phyloP scores from a whole-genome alignment of 2,888 invertebrate genomes.

The Smittia sp. region DNA sequence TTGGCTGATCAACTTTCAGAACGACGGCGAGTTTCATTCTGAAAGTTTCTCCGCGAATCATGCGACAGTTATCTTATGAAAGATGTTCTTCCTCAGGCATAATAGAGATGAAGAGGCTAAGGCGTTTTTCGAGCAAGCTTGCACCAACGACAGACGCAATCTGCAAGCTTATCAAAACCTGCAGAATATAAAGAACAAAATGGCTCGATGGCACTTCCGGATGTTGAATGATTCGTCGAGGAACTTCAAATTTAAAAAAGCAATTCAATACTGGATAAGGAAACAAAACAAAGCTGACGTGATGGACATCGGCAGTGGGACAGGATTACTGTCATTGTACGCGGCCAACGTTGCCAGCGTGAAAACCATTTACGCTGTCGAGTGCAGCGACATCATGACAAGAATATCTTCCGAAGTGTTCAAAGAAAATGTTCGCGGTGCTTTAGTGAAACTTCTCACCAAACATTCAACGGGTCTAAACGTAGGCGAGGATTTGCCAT shows the following conservation, averaged over 20 bases:
- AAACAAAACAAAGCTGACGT: slow-evolving; percentile 57
- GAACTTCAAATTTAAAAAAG: slow-evolving; percentile 64
- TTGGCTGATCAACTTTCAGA: slow-evolving; percentile 34
- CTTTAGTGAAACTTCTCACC: slow-evolving; percentile 56
- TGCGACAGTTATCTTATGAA: slow-evolving; percentile 16
- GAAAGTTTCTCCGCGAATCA: slow-evolving; percentile 34
- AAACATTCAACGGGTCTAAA: slow-evolving; percentile 61
- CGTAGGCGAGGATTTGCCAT: slow-evolving; percentile 54
- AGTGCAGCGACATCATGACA: slow-evolving; percentile 63
- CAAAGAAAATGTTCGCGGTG: slow-evolving; percentile 52
- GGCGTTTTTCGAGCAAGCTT: slow-evolving; percentile 58
- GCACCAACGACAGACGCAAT: slow-evolving; percentile 55
- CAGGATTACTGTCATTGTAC: slow-evolving; percentile 70
- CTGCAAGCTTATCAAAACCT: slow-evolving; percentile 64
- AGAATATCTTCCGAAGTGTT: slow-evolving; percentile 61
- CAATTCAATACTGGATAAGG: slow-evolving; percentile 59
- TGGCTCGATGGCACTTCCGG: slow-evolving; percentile 77
- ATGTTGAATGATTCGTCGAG: slow-evolving; percentile 75
- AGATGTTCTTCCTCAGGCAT: slow-evolving; percentile 54
- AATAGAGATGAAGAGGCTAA: slow-evolving; percentile 59
- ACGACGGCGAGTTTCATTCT: not conserved
- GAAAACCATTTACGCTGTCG: slow-evolving; percentile 63
- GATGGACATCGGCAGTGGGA: slow-evolving; percentile 75
- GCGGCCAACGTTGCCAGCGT: slow-evolving; percentile 61
- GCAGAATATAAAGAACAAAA: slow-evolving; percentile 64